Evolutionary conservation across 30 jellyfish, hydroid and myxozoan species (phyloP), one percentile per base, ranked within the genome.

Genomic region (Aurelia aurita): DNA sequence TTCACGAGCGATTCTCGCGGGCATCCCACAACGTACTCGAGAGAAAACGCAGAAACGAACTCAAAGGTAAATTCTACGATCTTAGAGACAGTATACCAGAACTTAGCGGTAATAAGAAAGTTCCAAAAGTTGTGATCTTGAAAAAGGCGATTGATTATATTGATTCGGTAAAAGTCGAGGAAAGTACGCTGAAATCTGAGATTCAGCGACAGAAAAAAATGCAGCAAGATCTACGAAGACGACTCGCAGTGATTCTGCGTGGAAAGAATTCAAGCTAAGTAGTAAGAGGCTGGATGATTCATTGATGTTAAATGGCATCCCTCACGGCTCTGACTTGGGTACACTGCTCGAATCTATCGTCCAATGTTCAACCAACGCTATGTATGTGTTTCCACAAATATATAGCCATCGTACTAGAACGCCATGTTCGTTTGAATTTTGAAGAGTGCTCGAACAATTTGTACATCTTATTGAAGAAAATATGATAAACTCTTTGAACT

Each of bases 21-120:
- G 97, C 98, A 55, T 66, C 98, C 25, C 98, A 93, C 82, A 93
- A 93, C 70, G 97, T 93, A 14, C 90, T 93, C 31, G 98, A 93
- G 85, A 39, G 98, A 51, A 96, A 93, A 51, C 91, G 98, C 85
- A 66, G 98, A 82, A 93, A 93, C 78, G 98, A 93, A 72, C 92
- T 93, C 39, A 93, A 93, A 64, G 79, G 92, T 25, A 90, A 96
- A 51, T 93, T 93, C 66, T 79, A 87, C 78, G 69, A 72, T 34
- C 83, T 93, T 26, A 69, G 98, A 44, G 98, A 93, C 86, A 74
- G 89, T 49, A 76, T 93, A 16, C 98, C 98, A 19, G 98, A 93
- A 29, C 54, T 93, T 0, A 22, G 84, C 31, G 80, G 87, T 16
- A 87, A 93, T 67, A 91, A 93, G 79, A 93, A 93, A 53, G 93